phyloP scores from a whole-genome alignment of 2,797 vertebrate species.

The Fratercula arctica region DNA sequence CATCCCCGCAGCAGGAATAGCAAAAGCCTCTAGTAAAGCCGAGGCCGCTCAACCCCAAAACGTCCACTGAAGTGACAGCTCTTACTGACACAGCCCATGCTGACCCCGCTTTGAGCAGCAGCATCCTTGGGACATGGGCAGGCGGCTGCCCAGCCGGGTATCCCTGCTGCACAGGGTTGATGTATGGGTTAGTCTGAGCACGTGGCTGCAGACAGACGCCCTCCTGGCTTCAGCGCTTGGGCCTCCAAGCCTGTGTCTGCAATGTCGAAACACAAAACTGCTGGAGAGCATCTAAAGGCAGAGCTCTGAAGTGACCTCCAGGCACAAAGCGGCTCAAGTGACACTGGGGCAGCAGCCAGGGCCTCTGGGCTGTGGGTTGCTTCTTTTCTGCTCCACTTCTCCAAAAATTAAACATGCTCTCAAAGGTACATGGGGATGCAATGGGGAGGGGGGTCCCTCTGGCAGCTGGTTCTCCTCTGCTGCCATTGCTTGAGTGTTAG shows the following conservation, averaged over 20 bases:
- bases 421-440: background rate
- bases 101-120: background rate
- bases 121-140: background rate
- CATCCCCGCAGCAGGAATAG: background rate
- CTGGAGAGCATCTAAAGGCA: background rate
- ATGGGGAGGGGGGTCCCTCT: rapidly evolving
- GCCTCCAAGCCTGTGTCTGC: background rate
- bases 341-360: background rate
- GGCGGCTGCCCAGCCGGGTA: background rate
- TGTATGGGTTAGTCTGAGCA: background rate
- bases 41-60: slow-evolving; percentile 2
- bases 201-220: background rate
- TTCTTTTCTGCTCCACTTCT: background rate
- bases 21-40: background rate
- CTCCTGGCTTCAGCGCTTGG: background rate
- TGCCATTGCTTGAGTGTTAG: background rate
- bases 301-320: background rate
- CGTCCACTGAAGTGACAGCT: background rate
- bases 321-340: background rate
- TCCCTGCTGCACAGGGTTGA: background rate
- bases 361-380: background rate
- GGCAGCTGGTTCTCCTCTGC: background rate
- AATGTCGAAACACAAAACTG: background rate
- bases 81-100: background rate
- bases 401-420: background rate